Percentiles rank a stretch among this genome's conserved stretches.
These are phyloP conservation scores for Clupea harengus DNA, from an alignment of 2,113 vertebrate species.

Conservation along the genomic window DNA sequence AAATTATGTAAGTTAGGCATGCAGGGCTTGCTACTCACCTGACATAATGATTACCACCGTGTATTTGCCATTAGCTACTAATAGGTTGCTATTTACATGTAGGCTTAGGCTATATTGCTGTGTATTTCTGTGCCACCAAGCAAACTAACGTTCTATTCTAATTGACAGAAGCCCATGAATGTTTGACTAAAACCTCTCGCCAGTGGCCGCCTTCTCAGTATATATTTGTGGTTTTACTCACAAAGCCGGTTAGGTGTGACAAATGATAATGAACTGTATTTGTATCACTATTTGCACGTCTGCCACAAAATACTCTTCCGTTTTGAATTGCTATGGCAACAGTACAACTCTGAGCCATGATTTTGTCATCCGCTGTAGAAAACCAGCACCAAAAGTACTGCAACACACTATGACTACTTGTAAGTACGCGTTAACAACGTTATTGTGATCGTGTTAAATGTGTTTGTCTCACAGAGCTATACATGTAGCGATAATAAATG, in stretches of 20 bases:
- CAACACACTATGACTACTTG: neutral
- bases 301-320: neutral
- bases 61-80: neutral
- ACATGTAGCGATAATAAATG: neutral
- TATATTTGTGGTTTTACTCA: neutral
- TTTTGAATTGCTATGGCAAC: constrained; percentile 39
- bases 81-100: neutral
- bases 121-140: neutral
- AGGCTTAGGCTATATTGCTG: neutral
- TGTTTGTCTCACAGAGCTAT: no score
- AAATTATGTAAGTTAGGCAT: neutral
- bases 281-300: neutral
- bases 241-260: neutral
- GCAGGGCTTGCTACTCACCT: neutral
- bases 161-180: neutral
- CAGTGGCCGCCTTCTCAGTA: no score
- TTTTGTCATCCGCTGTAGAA: neutral
- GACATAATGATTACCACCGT: neutral
- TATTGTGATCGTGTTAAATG: neutral
- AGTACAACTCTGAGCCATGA: neutral
- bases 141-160: neutral
- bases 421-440: neutral
- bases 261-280: neutral
- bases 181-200: neutral
- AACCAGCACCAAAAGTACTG: neutral